Evolutionary conservation across 2,888 invertebrate genomes (phyloP).

Genomic region (Xestoiulus laeticollis): DNA sequence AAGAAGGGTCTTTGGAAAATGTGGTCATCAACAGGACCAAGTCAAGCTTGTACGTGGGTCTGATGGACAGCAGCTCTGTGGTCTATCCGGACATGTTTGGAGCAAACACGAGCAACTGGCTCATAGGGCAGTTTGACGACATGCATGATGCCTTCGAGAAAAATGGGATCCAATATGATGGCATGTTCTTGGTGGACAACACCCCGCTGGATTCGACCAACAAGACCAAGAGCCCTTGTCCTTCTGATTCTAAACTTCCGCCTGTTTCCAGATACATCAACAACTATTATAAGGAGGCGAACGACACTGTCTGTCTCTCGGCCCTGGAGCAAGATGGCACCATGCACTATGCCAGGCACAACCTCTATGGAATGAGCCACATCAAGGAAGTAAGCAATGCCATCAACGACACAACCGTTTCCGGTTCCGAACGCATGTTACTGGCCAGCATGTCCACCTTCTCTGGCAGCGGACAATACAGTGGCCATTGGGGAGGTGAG

Average conservation of each 20-base stretch:
- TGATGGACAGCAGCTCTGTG: conserved; percentile 47
- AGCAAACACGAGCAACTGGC: conserved; percentile 55
- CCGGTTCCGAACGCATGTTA: conserved; percentile 55
- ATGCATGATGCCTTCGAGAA: conserved; percentile 37
- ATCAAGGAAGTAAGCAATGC: conserved; percentile 59
- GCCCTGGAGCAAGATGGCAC: conserved; percentile 59
- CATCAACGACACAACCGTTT: conserved; percentile 57
- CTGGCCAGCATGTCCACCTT: conserved; percentile 64
- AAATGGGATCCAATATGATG: conserved; percentile 55
- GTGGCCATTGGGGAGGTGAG: conserved; percentile 65
- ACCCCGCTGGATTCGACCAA: conserved; percentile 52
- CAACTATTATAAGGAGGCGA: conserved; percentile 53
- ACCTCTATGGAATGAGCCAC: conserved; percentile 69
- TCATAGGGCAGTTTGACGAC: conserved; percentile 55
- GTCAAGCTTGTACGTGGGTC: conserved; percentile 48
- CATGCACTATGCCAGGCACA: conserved; percentile 63
- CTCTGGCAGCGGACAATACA: conserved; percentile 62
- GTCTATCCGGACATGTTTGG: conserved; percentile 57
- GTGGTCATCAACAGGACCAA: conserved; percentile 51
- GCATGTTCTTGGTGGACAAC: conserved; percentile 58
- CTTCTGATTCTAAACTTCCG: not conserved
- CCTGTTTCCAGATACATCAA: conserved; percentile 36
- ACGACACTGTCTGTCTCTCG: conserved; percentile 64
- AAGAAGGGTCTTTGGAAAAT: too few species aligned
- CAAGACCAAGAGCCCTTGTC: conserved; percentile 42